Percentiles rank a stretch among this genome's conserved stretches.
These are phyloP conservation scores for Melinaea menophilus DNA, from an alignment of 2,888 invertebrate species.

Conservation along the genomic window DNA sequence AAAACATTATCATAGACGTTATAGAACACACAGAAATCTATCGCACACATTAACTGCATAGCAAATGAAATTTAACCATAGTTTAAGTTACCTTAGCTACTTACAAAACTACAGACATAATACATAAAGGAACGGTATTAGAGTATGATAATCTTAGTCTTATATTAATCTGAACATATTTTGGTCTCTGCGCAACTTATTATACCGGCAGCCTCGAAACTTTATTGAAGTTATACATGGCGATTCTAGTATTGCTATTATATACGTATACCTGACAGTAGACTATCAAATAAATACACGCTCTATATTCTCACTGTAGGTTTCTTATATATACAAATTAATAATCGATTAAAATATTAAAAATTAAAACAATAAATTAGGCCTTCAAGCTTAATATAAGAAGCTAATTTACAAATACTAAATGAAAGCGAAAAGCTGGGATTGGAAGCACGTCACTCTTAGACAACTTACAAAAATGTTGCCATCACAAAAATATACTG, in stretches of 20 bases:
- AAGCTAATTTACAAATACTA: conserved; percentile 1
- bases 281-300: no score
- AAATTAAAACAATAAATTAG: conserved; percentile 3
- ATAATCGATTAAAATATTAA: not conserved
- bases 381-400: conserved; percentile 1
- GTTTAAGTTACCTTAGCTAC: conserved; percentile 24
- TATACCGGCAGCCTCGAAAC: conserved; percentile 21
- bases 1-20: not conserved
- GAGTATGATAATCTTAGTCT: conserved; percentile 39
- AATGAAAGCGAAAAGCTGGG: conserved; percentile 4
- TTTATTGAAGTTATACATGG: conserved; percentile 19
- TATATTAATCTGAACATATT: conserved; percentile 41
- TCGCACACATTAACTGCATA: conserved; percentile 11
- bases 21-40: not conserved
- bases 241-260: conserved; percentile 1
- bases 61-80: conserved; percentile 19
- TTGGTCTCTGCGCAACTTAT: conserved; percentile 60
- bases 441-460: not conserved
- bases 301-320: no score
- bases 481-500: not conserved
- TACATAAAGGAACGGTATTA: conserved; percentile 44
- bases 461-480: not conserved
- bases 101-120: conserved; percentile 31
- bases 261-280: conserved; percentile 4
- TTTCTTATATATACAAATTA: not conserved